Base-by-base conservation (phyloP, 2,888 invertebrate genomes). In the Colostygia pectinataria region DNA sequence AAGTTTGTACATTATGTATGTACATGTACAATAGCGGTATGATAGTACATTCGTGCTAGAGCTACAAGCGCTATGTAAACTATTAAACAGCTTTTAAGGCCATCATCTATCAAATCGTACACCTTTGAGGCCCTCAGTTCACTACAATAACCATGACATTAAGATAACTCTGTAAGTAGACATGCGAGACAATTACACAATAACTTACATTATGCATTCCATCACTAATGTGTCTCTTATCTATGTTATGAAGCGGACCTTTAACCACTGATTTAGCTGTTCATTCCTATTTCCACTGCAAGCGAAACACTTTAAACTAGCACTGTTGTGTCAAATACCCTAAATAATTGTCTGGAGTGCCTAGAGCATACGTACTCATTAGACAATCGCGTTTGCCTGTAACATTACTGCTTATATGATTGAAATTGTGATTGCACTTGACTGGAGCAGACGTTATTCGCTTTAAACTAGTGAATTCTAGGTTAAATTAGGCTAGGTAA, bases 271-370 rank as follows among this genome's bases (percentile, higher is more conserved):
- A 23, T 10, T 33, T 6, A 40, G 40, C 44, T 45, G 40, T 45
- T 51, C 20, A 33, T 33, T 38, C 28, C 9, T 34, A 24, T 14
- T 13, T 29, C 14, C 50, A 44, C 44, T 34, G 34, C 4, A 36
- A 24, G 27, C 32, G 25, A 36, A 37, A 37, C 51, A 52, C 52
- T 41, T 42, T 46, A 29, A 38, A 43, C 29, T 47, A 52, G 33
- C 52, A 52, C 52, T 42, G 33, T 25, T 5, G 42, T 50, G 45
- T 46, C 52, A 52, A 52, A 52, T 52, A 52, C 52, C 52, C 52
- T 42, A 46, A 46, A 52, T 34, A 42, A 45, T 41, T 32, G 42
- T 43, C 51, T 42, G 27, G 32, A 29, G n/a, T 25, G 9, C 27
- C 24, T 34, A 20, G 23, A 27, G 18, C 40, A 13, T 2, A 13